phyloP scores from a whole-genome alignment of 2,797 vertebrate species.

The Hemibagrus guttatus region DNA sequence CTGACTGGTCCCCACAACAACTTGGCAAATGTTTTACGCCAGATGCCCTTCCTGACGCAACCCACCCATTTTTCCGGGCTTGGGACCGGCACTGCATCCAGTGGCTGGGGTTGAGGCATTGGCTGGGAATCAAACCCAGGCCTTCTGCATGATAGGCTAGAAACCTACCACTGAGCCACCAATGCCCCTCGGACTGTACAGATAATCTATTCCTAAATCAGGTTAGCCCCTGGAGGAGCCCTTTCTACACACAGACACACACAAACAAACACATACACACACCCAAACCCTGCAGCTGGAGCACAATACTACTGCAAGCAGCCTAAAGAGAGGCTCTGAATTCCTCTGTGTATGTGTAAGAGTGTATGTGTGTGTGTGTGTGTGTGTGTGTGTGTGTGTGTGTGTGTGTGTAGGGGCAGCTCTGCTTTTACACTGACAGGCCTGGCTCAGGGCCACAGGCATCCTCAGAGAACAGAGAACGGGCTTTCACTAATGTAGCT shows the following conservation, averaged over 20 bases:
- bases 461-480: slow-evolving; percentile 25
- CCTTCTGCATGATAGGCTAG: no score
- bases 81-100: no score
- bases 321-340: no score
- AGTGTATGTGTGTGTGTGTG: background rate
- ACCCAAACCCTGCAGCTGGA: no score
- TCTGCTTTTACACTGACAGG: background rate
- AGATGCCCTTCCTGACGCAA: no score
- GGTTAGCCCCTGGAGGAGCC: slow-evolving; percentile 5
- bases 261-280: background rate
- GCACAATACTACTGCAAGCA: no score
- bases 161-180: no score
- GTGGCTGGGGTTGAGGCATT: no score
- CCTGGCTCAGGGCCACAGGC: slow-evolving; percentile 27
- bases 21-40: no score
- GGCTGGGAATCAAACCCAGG: no score
- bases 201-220: slow-evolving; percentile 23
- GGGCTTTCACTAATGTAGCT: slow-evolving; percentile 31
- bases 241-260: slow-evolving; percentile 10
- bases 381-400: background rate
- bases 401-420: background rate
- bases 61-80: no score
- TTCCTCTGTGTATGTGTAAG: background rate
- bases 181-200: slow-evolving; percentile 18
- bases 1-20: no score